Conservation (phyloP, 1,140 invertebrate genomes). For the Panagrolaimus sp. region DNA sequence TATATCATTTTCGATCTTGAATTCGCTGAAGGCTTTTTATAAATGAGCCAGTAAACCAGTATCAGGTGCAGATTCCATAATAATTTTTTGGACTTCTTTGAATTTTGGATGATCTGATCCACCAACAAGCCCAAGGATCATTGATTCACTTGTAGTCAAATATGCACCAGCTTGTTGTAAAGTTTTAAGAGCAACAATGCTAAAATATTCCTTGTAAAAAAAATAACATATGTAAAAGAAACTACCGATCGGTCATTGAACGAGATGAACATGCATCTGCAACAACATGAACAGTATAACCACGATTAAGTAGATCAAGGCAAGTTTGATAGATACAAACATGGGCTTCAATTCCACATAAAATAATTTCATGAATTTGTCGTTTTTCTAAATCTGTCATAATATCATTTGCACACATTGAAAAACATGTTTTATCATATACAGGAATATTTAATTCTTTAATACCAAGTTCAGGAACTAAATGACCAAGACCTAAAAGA, state of each 20-base stretch:
- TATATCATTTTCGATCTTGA: too few species aligned
- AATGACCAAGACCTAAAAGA: constrained; percentile 69
- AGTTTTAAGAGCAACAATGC: constrained; percentile 66
- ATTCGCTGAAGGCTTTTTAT: background rate
- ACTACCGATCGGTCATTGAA: constrained; percentile 65
- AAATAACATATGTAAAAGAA: background rate
- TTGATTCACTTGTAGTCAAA: constrained; percentile 71
- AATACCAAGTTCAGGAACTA: constrained; percentile 71
- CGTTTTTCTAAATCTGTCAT: constrained; percentile 62
- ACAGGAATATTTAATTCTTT: constrained; percentile 61
- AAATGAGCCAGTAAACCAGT: constrained; percentile 30
- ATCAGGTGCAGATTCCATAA: constrained; percentile 36
- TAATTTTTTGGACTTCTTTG: constrained; percentile 59
- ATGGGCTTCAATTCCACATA: constrained; percentile 82
- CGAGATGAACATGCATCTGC: constrained; percentile 76
- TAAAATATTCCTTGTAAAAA: constrained; percentile 31
- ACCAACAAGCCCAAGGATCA: constrained; percentile 71
- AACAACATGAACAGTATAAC: constrained; percentile 72
- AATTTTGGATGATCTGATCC: constrained; percentile 74
- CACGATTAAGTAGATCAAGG: constrained; percentile 65
- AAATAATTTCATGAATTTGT: constrained; percentile 65
- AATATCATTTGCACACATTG: constrained; percentile 74
- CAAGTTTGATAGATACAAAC: constrained; percentile 81
- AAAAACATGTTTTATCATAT: constrained; percentile 75
- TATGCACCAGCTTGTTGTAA: constrained; percentile 72